These are phyloP conservation scores for Sminthurinus aureus DNA, from an alignment of 2,888 invertebrate species.

Conservation along the genomic window DNA sequence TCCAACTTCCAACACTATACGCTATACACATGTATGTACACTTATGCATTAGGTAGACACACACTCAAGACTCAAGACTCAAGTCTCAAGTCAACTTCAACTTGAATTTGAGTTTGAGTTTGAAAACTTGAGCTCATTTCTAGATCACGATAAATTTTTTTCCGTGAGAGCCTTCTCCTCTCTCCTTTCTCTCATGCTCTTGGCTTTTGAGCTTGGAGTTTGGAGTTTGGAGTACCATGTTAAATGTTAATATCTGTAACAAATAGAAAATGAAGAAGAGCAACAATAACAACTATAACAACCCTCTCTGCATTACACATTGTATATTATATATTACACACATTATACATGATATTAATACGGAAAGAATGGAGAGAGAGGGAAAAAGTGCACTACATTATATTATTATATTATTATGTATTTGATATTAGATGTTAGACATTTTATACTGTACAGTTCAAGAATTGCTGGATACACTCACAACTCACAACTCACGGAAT, in stretches of 20 bases:
- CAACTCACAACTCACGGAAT: slow-evolving; percentile 24
- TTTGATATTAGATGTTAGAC: background rate
- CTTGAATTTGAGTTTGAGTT: too few species aligned
- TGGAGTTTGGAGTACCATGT: too few species aligned
- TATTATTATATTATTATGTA: background rate
- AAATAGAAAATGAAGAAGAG: too few species aligned
- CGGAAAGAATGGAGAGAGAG: background rate
- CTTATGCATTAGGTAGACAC: too few species aligned
- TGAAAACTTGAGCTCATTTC: slow-evolving; percentile 20
- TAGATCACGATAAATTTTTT: slow-evolving; percentile 41
- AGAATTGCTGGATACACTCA: too few species aligned
- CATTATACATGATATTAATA: background rate
- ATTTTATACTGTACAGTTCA: too few species aligned
- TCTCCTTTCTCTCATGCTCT: background rate
- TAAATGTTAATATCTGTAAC: background rate
- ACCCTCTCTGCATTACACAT: background rate
- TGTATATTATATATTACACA: background rate
- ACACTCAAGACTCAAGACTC: too few species aligned
- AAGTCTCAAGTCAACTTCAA: too few species aligned
- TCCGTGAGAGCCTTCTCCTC: slow-evolving; percentile 32
- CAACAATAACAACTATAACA: too few species aligned
- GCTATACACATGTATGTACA: too few species aligned
- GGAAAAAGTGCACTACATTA: background rate
- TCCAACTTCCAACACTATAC: background rate
- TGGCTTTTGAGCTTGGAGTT: too few species aligned